Base-by-base conservation (phyloP, 2,113 vertebrate species). In the Ellobius talpinus region DNA sequence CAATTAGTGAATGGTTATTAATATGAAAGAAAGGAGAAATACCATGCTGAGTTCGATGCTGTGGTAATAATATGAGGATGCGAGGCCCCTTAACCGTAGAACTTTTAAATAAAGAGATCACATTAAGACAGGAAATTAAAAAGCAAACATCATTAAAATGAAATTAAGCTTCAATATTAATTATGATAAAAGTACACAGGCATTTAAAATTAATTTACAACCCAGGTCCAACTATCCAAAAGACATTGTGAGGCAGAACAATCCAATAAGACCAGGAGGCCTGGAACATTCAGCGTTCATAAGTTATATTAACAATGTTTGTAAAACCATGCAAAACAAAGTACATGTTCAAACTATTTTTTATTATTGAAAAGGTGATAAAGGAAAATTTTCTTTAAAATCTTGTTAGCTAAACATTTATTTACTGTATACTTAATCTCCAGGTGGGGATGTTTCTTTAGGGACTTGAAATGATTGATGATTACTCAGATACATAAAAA, bases 101-200 rank as follows among this genome's bases (percentile, higher is more conserved):
- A 93, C 76, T 91, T 42, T 91, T 72, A 89, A 86, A 26, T 86
- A 77, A 91, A 52, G 36, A 90, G 73, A 91, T 33, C 24, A 89
- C 90, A 88, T 95, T 77, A 81, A 96, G 87, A 65, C 36, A 77
- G 55, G 19, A 78, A 89, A 89, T 89, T 47, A 68, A 88, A 92
- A 96, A 39, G 24, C 76, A 95, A 97, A 93, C 26, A 92, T 66
- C 39, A 95, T 92, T 96, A 85, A 88, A 90, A 88, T 47, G n/a
- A 96, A 96, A 91, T 85, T 88, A 95, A 96, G 36, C 47, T 61
- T 90, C 52, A 81, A 10, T 93, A 85, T 81, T 58, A 87, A 98
- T 52, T 74, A 95, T 36, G 85, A 78, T n/a, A 84, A 26, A 23
- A 91, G n/a, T 50, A 66, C 7, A 45, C 31, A 88, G 50, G 12